Base-by-base conservation (phyloP, 2,888 invertebrate genomes). In the Argyresthia albistria region DNA sequence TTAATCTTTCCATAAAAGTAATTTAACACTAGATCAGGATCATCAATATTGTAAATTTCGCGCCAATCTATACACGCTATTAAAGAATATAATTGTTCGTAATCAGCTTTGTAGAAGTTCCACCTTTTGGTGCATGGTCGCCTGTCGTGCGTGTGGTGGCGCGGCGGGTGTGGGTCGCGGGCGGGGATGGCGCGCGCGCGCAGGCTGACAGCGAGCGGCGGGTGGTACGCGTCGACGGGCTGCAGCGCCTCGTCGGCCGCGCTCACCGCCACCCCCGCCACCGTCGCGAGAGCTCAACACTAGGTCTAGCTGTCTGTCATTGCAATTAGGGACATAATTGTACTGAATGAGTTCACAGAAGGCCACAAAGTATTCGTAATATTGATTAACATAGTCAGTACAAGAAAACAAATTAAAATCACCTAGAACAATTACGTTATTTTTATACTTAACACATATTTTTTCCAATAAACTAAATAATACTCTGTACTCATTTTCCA, bases 101-200 rank as follows among this genome's bases (percentile, higher is more conserved):
- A 60, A 48, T 59, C 56, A 8, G 55, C 54, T 47, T 57, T 61
- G 39, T 48, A 12, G 35, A 59, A 60, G 48, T 61, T 60, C 58
- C 59, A 61, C 12, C 48, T 10, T 9, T 16, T 8, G 16, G 15
- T 4, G 39, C 1, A 15, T 50, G 39, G 42, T 8, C 37, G 35
- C 9, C 36, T 11, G n/a, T 11, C 12, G 48, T 9, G 36, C 46
- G 25, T 25, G 25, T 25, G 25, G 25, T 6, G 25, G 25, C 25
- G 14, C n/a, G 12, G 48, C n/a, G n/a, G 36, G 36, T 16, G 39
- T 4, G 8, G 43, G 35, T 9, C n/a, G 8, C 7, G 8, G 12
- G 8, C 43, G 43, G 35, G 43, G 8, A 8, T 4, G n/a, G 43
- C 14, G n/a, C n/a, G 6, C 35, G 6, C 7, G 37, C 36, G 4